phyloP scores from a whole-genome alignment of 2,888 invertebrate species.

The Clivina fossor region DNA sequence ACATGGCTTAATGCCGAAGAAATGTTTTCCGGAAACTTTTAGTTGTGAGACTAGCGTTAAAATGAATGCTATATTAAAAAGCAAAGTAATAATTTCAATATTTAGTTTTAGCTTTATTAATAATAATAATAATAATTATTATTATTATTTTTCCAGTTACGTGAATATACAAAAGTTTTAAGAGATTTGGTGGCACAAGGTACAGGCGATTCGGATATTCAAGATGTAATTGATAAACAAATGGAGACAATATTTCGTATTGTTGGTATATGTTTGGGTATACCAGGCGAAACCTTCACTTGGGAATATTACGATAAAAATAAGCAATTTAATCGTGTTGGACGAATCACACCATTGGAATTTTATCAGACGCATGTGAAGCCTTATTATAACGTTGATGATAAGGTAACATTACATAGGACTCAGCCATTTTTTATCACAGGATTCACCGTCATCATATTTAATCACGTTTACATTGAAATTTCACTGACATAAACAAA shows the following conservation, averaged over 20 bases:
- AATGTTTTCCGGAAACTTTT: slow-evolving; percentile 81
- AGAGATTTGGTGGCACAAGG: slow-evolving; percentile 64
- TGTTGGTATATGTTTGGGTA: slow-evolving; percentile 80
- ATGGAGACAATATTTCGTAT: slow-evolving; percentile 78
- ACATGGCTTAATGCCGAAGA: slow-evolving; percentile 87
- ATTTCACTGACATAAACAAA: too few species aligned
- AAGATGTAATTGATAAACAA: slow-evolving; percentile 65
- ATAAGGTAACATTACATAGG: slow-evolving; percentile 75
- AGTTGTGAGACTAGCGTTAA: slow-evolving; percentile 73
- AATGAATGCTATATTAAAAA: slow-evolving; percentile 78
- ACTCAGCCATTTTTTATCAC: too few species aligned
- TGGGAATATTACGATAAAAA: slow-evolving; percentile 86
- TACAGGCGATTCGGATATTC: slow-evolving; percentile 64
- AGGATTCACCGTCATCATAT: too few species aligned
- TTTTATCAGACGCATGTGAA: slow-evolving; percentile 81
- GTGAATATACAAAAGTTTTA: slow-evolving; percentile 78
- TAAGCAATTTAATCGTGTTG: slow-evolving; percentile 72
- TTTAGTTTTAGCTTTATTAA: neutral
- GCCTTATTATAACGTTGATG: slow-evolving; percentile 76
- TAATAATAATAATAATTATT: neutral
- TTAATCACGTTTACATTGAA: too few species aligned
- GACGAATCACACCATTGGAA: slow-evolving; percentile 73
- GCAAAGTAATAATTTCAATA: slow-evolving; percentile 62
- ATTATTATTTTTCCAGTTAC: slow-evolving; percentile 58
- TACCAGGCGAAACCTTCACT: slow-evolving; percentile 75